Evolutionary conservation across 2,888 invertebrate genomes (phyloP).

Genomic region (Brachylomia viminalis): DNA sequence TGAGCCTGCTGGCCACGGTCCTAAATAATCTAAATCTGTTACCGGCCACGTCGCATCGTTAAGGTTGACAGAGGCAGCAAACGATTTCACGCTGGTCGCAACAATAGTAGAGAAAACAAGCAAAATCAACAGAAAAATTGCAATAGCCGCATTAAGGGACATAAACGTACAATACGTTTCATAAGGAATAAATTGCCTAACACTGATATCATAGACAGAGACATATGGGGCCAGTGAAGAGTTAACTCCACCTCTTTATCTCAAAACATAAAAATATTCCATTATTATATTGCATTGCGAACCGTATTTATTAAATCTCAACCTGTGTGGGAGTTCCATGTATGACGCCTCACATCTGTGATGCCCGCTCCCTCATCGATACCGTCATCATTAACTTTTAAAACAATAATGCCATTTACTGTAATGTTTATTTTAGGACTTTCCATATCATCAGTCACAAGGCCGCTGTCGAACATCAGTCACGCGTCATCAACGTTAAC

Average conservation of each 20-base stretch:
- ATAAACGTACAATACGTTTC: conserved; percentile 81
- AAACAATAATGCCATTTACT: conserved; percentile 65
- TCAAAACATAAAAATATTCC: conserved; percentile 76
- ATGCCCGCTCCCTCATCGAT: conserved; percentile 53
- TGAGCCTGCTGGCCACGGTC: conserved; percentile 38
- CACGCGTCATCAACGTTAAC: conserved; percentile 78
- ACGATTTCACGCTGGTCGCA: conserved; percentile 73
- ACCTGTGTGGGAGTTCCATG: conserved; percentile 64
- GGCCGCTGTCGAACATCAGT: conserved; percentile 74
- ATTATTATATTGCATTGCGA: conserved; percentile 73
- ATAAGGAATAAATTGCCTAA: conserved; percentile 84
- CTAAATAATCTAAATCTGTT: conserved; percentile 69
- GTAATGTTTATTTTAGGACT: conserved; percentile 65
- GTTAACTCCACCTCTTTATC: conserved; percentile 73
- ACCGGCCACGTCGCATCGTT: conserved; percentile 71
- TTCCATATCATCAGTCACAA: conserved; percentile 75
- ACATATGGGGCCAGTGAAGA: conserved; percentile 76
- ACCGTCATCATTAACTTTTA: conserved; percentile 60
- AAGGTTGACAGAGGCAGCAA: conserved; percentile 75
- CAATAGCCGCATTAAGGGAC: conserved; percentile 72
- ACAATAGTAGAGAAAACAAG: conserved; percentile 77
- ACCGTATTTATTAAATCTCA: conserved; percentile 74
- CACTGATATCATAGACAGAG: conserved; percentile 79
- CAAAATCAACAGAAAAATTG: conserved; percentile 79
- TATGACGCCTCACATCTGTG: conserved; percentile 67